phyloP scores from a whole-genome alignment of 2,888 invertebrate species.

The Diplolepis rosae region DNA sequence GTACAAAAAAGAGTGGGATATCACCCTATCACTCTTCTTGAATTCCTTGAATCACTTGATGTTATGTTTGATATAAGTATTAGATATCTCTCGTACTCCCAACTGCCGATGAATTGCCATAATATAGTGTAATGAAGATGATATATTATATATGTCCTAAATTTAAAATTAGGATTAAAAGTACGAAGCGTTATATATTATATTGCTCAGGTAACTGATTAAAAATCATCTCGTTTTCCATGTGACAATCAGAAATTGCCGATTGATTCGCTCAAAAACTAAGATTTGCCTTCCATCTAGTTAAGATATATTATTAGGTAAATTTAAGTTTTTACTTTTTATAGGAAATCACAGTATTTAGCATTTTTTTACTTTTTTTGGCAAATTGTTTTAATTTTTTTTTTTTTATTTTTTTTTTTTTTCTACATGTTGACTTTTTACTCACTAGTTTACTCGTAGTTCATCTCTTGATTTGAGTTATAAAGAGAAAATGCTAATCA shows the following conservation, averaged over 20 bases:
- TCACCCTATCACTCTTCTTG: too few species aligned
- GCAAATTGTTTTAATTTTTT: not conserved
- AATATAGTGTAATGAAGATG: constrained; percentile 45
- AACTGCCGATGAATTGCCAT: constrained; percentile 66
- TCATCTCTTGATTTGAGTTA: not conserved
- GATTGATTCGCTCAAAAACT: constrained; percentile 37
- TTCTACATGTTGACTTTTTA: constrained; percentile 9
- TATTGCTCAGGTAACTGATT: constrained; percentile 11
- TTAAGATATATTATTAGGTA: constrained; percentile 43
- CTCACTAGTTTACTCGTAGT: not conserved
- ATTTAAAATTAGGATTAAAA: constrained; percentile 42
- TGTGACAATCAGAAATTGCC: constrained; percentile 2
- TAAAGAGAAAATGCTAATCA: constrained; percentile 8
- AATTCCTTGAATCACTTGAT: not conserved
- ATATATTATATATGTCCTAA: not conserved
- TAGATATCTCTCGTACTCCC: constrained; percentile 34
- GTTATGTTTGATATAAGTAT: constrained; percentile 34
- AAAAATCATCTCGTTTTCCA: constrained; percentile 6
- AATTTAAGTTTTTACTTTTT: not conserved
- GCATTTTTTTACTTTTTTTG: not conserved
- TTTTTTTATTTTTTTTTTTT: not conserved
- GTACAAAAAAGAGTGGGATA: constrained; percentile 26
- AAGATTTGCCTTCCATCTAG: constrained; percentile 58
- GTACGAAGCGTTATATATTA: not conserved
- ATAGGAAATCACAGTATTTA: constrained; percentile 15